Base-by-base conservation (phyloP, 2,797 vertebrate genomes). In the Gallinago stenura region DNA sequence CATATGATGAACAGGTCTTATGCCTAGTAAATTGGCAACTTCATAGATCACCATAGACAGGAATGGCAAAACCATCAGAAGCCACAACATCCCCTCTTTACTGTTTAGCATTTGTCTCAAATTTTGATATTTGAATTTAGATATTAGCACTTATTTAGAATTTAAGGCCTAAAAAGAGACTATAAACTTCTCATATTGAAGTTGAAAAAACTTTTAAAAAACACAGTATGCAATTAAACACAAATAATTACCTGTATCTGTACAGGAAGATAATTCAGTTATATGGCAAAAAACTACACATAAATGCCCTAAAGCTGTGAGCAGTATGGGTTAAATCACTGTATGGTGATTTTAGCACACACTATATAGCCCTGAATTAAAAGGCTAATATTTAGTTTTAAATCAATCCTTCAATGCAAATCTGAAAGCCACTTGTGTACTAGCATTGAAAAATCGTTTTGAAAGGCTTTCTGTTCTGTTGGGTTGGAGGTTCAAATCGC, bases 391-490 rank as follows among this genome's bases (percentile, higher is more conserved):
- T 61, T 94, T 69, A 66, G 45, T 30, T 84, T 85, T 60, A 87
- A 70, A 89, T 35, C 46, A 84, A 77, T n/a, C 31, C 73, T 83
- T 50, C 50, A 60, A 20, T 6, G 53, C n/a, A 80, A 85, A 76
- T 87, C 68, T 64, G 48, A 96, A 94, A 92, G 87, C 8, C 13
- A 22, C 22, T 43, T 12, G 9, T 60, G 68, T 7, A 53, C 14
- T 35, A 65, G 64, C 69, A 89, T 4, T 80, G 45, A 95, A 89
- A 64, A 80, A 35, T n/a, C 18, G 45, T 71, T 78, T 51, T n/a
- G 45, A 96, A 89, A 89, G 65, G 30, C 65, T 62, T 85, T 92
- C 87, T 89, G 61, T 95, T 94, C 82, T 84, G 22, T 21, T 82
- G 51, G 28, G 30, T 12, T 87, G 20, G 25, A 81, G 66, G 62